Conservation (phyloP, 2,113 vertebrate genomes). For the Piliocolobus tephrosceles region DNA sequence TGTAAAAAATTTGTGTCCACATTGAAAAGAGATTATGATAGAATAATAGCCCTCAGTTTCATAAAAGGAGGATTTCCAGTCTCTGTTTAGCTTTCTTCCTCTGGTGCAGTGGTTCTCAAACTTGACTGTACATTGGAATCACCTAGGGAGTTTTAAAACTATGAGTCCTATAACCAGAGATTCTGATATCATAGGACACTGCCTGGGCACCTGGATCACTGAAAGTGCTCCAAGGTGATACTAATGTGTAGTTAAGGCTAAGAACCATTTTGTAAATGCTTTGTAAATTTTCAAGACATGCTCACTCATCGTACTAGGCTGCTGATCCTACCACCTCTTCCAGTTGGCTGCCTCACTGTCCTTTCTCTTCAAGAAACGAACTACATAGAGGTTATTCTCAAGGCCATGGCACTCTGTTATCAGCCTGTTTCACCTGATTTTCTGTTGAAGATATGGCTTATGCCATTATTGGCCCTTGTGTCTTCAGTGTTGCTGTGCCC, state of each 20-base stretch:
- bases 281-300: neutral
- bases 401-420: neutral
- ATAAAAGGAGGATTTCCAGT: neutral
- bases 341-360: neutral
- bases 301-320: neutral
- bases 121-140: neutral
- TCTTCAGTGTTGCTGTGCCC: neutral
- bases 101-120: neutral
- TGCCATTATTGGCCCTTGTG: no score
- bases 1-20: neutral
- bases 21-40: neutral
- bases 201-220: neutral
- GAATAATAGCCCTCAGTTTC: neutral
- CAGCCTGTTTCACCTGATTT: neutral
- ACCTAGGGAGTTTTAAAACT: neutral
- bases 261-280: neutral
- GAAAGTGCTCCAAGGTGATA: neutral
- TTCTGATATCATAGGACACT: neutral
- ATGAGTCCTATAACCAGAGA: neutral
- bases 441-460: neutral
- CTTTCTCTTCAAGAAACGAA: neutral
- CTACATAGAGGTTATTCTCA: neutral
- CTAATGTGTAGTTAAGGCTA: neutral
- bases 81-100: neutral
- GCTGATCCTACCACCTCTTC: neutral